phyloP scores from a whole-genome alignment of 2,888 invertebrate species.

The Lithophane semibrunnea region DNA sequence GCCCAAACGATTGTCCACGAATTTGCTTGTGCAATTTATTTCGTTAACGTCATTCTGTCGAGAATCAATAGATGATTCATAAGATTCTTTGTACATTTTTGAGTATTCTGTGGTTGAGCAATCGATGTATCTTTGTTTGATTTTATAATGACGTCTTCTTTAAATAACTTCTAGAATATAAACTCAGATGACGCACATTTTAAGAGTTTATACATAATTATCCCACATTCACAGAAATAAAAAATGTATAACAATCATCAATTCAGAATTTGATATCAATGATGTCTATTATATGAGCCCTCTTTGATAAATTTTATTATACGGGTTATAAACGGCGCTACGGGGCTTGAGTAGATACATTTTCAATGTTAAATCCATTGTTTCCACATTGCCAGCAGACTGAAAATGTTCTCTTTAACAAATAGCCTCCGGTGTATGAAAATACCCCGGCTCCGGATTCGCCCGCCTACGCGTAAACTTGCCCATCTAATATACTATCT shows the following conservation, averaged over 20 bases:
- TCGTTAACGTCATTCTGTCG: conserved; percentile 50
- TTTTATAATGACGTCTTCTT: conserved; percentile 27
- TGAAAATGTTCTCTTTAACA: conserved; percentile 66
- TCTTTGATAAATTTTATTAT: conserved; percentile 39
- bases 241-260: conserved; percentile 1
- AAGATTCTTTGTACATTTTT: conserved; percentile 46
- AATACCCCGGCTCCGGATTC: conserved; percentile 79
- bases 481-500: conserved; percentile 70
- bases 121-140: conserved; percentile 29
- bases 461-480: conserved; percentile 76
- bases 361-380: conserved; percentile 52
- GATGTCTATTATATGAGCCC: conserved; percentile 11
- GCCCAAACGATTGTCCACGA: conserved; percentile 58
- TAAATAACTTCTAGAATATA: conserved; percentile 12
- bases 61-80: conserved; percentile 65
- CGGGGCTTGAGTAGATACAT: conserved; percentile 25
- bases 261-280: conserved; percentile 21
- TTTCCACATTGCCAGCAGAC: conserved; percentile 61
- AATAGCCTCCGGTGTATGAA: conserved; percentile 70
- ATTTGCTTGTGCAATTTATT: conserved; percentile 64
- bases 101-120: conserved; percentile 34
- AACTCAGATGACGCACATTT: conserved; percentile 14
- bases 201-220: neutral
- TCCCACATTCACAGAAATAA: neutral
- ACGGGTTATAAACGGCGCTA: conserved; percentile 18